Percentiles rank a stretch among this genome's conserved stretches.
These are phyloP conservation scores for Crotalus adamanteus DNA, from an alignment of 2,797 vertebrate species.

Conservation along the genomic window DNA sequence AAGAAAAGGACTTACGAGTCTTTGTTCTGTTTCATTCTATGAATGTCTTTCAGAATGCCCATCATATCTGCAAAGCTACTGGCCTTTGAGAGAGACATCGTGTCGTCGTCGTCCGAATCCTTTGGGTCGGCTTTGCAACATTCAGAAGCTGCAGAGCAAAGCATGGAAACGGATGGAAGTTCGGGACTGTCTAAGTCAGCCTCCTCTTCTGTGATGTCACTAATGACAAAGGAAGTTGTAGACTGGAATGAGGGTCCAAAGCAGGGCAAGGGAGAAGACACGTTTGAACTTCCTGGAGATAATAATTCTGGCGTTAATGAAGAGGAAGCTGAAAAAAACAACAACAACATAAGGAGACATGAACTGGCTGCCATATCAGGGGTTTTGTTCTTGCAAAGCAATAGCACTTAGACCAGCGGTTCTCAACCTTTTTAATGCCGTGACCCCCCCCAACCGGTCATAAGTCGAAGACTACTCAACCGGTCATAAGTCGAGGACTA, in stretches of 20 bases:
- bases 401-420: neutral
- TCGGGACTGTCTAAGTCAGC: conserved; percentile 89
- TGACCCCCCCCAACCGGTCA: too few species aligned
- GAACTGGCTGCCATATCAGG: fast-evolving
- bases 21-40: conserved; percentile 96
- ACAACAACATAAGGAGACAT: conserved; percentile 8
- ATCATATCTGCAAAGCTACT: conserved; percentile 99
- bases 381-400: neutral
- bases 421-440: too few species aligned
- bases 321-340: conserved; percentile 71
- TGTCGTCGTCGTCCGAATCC: conserved; percentile 89
- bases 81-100: conserved; percentile 94
- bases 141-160: conserved; percentile 86
- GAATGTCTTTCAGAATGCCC: conserved; percentile 98
- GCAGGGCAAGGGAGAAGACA: conserved; percentile 90
- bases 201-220: conserved; percentile 93
- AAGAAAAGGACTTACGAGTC: conserved; percentile 80
- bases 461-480: too few species aligned
- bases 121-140: conserved; percentile 77
- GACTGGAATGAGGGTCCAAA: conserved; percentile 91
- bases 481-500: too few species aligned
- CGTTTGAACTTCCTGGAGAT: conserved; percentile 92
- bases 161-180: conserved; percentile 83
- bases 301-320: conserved; percentile 89
- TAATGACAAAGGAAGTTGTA: conserved; percentile 95